A percentile compares a stretch with the other conserved stretches of the same genome.
These are phyloP conservation scores for Parochlus steinenii DNA, from an alignment of 2,888 invertebrate genomes.

Conservation along the genomic window DNA sequence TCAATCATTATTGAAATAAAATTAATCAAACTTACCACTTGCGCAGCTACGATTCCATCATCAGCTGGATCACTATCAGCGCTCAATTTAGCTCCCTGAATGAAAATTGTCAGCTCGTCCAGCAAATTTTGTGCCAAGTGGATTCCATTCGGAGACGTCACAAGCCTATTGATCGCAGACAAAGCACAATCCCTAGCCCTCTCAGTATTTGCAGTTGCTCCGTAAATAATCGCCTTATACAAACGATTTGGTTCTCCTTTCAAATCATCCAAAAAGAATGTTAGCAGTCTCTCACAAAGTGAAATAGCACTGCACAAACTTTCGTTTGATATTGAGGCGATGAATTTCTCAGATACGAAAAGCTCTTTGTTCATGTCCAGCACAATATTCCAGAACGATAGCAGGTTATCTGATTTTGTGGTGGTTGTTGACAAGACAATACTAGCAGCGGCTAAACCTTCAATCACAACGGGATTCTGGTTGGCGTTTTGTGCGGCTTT, in stretches of 20 bases:
- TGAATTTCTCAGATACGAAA: conserved; percentile 67
- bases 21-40: no score
- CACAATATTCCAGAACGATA: conserved; percentile 50
- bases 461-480: conserved; percentile 50
- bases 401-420: conserved; percentile 30
- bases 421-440: conserved; percentile 45
- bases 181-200: conserved; percentile 45
- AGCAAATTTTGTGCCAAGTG: conserved; percentile 45
- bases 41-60: conserved; percentile 19
- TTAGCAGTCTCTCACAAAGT: conserved; percentile 53
- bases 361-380: conserved; percentile 59
- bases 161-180: conserved; percentile 40
- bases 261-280: conserved; percentile 49
- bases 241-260: conserved; percentile 48
- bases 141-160: conserved; percentile 41
- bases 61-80: conserved; percentile 20
- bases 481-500: conserved; percentile 58
- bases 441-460: conserved; percentile 52
- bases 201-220: conserved; percentile 44
- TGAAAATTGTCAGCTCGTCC: conserved; percentile 44
- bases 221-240: conserved; percentile 52
- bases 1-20: no score
- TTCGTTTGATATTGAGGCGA: conserved; percentile 53
- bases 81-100: conserved; percentile 43
- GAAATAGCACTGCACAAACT: conserved; percentile 53